Conservation (phyloP, 2,797 vertebrate species). For the Acrocephalus scirpaceus region DNA sequence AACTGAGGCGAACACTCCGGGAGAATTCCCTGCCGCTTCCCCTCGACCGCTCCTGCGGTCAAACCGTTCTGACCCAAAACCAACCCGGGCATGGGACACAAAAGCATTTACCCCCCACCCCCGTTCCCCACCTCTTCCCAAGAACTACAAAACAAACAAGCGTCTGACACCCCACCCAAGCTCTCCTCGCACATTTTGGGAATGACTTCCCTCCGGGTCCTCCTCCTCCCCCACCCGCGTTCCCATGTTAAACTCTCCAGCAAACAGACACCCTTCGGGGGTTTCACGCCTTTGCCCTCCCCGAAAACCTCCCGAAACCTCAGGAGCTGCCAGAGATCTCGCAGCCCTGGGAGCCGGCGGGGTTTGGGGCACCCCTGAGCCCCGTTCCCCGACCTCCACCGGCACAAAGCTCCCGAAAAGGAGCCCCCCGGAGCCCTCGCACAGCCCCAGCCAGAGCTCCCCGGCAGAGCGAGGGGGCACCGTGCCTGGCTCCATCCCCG, state of each 20-base stretch:
- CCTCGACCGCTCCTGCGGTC: neutral
- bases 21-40: neutral
- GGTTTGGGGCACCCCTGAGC: neutral
- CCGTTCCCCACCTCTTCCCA: neutral
- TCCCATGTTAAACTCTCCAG: neutral
- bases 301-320: neutral
- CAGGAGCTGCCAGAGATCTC: neutral
- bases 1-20: neutral
- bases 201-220: neutral
- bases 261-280: neutral
- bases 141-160: conserved; percentile 15
- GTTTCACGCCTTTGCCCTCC: neutral
- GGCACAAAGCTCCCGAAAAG: neutral
- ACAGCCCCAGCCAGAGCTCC: neutral
- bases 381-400: neutral
- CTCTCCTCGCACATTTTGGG: conserved; percentile 22
- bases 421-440: neutral
- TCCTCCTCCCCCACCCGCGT: neutral
- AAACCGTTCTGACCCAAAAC: neutral
- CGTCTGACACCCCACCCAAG: conserved; percentile 18
- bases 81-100: neutral
- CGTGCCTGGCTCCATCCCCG: neutral
- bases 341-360: neutral
- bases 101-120: neutral
- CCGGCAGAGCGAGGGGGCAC: neutral